phyloP scores from a whole-genome alignment of 2,888 invertebrate genomes.

The Pecten maximus region DNA sequence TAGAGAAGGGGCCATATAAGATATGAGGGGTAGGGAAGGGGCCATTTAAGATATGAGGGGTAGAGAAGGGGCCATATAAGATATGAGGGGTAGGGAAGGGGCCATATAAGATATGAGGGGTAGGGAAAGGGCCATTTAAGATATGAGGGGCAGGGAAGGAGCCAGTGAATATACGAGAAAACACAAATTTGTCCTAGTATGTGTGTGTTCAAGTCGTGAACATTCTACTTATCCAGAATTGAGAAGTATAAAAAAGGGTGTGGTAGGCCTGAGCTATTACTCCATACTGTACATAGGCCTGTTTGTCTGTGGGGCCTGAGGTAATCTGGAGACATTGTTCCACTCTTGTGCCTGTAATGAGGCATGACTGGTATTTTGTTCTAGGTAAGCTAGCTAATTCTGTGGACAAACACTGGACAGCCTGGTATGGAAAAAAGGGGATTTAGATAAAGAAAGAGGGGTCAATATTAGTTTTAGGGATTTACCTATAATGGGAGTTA shows the following conservation, averaged over 20 bases:
- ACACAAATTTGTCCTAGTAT: not conserved
- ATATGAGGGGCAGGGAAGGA: not conserved
- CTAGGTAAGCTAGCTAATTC: conserved; percentile 29
- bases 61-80: too few relatives aligned
- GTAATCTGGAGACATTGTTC: not conserved
- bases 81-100: too few relatives aligned
- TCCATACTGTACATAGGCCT: not conserved
- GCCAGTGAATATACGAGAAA: too few relatives aligned
- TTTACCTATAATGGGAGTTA: conserved; percentile 28
- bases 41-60: too few relatives aligned
- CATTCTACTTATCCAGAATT: not conserved
- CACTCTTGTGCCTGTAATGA: not conserved
- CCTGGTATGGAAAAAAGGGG: conserved; percentile 31
- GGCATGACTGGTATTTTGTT: conserved; percentile 30
- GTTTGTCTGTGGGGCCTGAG: not conserved
- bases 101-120: too few relatives aligned
- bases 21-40: too few relatives aligned
- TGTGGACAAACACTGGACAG: not conserved
- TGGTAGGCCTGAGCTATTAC: not conserved
- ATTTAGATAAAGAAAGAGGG: not conserved
- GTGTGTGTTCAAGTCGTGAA: not conserved
- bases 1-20: too few relatives aligned
- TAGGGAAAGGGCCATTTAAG: too few relatives aligned
- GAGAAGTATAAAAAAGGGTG: not conserved
- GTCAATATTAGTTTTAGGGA: conserved; percentile 33